These are phyloP conservation scores for Anabacerthia variegaticeps DNA, from an alignment of 2,797 vertebrate species.

Conservation along the genomic window DNA sequence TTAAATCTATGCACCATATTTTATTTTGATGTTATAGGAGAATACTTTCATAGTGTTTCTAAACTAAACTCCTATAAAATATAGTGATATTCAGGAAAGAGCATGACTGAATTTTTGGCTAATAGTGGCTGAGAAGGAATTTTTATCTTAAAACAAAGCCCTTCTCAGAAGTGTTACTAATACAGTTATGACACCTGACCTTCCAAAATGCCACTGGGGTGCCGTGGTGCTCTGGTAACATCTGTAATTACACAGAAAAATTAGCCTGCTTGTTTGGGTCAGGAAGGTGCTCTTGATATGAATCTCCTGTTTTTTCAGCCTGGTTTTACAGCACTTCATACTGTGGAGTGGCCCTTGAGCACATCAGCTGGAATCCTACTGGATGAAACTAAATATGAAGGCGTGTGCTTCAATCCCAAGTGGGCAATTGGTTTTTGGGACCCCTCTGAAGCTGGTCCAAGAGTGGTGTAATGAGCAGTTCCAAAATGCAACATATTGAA, in stretches of 20 bases:
- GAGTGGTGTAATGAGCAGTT: neutral
- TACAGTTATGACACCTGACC: neutral
- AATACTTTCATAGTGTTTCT: neutral
- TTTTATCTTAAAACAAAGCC: neutral
- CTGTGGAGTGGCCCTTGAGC: neutral
- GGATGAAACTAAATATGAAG: neutral
- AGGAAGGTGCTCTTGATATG: neutral
- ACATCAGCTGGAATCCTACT: neutral
- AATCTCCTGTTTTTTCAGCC: neutral
- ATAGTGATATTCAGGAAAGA: neutral
- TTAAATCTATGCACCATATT: neutral
- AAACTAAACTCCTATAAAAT: neutral
- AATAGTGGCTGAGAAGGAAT: neutral
- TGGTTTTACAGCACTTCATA: neutral
- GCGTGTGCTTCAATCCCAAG: rapidly evolving
- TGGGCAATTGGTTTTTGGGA: neutral
- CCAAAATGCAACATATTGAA: neutral
- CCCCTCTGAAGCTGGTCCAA: neutral
- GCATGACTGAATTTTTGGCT: neutral
- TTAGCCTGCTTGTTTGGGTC: neutral
- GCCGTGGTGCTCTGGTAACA: neutral
- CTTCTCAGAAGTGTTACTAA: neutral
- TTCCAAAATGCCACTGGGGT: neutral
- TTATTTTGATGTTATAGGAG: neutral
- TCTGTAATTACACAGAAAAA: neutral